Conservation (phyloP, 2,888 invertebrate genomes). For the Calephelis perditalis region DNA sequence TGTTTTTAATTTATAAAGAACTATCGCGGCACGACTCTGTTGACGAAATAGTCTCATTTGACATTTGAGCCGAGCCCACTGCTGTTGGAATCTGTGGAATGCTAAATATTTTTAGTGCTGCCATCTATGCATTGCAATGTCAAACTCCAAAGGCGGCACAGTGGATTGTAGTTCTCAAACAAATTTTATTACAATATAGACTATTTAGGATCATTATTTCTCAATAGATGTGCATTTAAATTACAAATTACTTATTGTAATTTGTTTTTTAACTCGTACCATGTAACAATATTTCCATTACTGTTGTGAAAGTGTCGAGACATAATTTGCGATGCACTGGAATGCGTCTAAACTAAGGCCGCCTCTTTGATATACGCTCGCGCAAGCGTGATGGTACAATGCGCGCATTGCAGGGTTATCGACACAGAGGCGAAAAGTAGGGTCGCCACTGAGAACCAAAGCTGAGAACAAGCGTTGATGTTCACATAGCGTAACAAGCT, state of each 20-base stretch:
- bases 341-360: constrained; percentile 61
- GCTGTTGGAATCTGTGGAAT: constrained; percentile 81
- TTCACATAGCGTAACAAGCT: constrained; percentile 49
- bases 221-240: neutral
- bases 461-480: constrained; percentile 26
- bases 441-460: constrained; percentile 41
- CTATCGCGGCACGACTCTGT: constrained; percentile 76
- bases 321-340: constrained; percentile 54
- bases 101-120: constrained; percentile 82
- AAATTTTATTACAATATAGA: constrained; percentile 21
- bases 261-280: constrained; percentile 3
- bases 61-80: constrained; percentile 85
- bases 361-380: constrained; percentile 56
- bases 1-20: constrained; percentile 74
- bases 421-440: constrained; percentile 64
- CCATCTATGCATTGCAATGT: constrained; percentile 78
- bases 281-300: constrained; percentile 10
- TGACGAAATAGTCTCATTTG: constrained; percentile 81
- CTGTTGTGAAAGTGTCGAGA: constrained; percentile 41
- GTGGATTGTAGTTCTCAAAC: constrained; percentile 40
- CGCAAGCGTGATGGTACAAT: constrained; percentile 68
- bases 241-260: constrained; percentile 11
- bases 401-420: constrained; percentile 70
- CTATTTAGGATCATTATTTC: neutral
- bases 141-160: constrained; percentile 57